Conservation (phyloP, 2,888 invertebrate species). For the Scaptomyza polygonia region DNA sequence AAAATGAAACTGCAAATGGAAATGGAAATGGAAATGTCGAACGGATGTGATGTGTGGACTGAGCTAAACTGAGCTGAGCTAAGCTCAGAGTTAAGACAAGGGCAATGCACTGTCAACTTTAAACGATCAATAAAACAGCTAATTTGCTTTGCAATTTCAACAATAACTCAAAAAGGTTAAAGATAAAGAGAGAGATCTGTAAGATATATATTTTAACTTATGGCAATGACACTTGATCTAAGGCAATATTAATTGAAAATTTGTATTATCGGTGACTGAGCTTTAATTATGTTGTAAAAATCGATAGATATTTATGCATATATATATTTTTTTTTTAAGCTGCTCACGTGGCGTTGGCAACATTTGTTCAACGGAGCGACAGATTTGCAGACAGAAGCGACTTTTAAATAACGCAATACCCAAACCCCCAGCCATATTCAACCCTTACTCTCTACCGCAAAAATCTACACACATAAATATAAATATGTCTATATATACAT, state of each 20-base stretch:
- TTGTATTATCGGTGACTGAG: too few relatives aligned
- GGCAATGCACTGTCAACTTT: constrained; percentile 39
- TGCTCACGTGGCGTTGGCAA: constrained; percentile 35
- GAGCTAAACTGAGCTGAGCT: background rate
- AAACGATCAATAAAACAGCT: constrained; percentile 33
- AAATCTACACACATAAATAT: background rate
- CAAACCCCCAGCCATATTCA: background rate
- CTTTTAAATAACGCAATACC: constrained; percentile 53
- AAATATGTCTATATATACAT: constrained; percentile 16
- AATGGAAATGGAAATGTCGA: constrained; percentile 14
- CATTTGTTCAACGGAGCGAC: constrained; percentile 26
- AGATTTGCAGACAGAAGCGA: constrained; percentile 51
- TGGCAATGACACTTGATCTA: too few relatives aligned
- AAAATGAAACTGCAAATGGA: constrained; percentile 22
- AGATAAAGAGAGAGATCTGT: too few relatives aligned
- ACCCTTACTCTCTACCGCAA: background rate
- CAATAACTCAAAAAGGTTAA: too few relatives aligned
- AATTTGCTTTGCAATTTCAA: too few relatives aligned
- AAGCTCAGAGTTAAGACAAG: constrained; percentile 16
- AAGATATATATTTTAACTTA: too few relatives aligned
- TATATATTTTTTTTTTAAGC: constrained; percentile 29
- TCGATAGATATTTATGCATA: background rate
- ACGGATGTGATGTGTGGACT: constrained; percentile 8
- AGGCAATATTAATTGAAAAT: too few relatives aligned
- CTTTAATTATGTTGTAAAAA: constrained; percentile 4